Conservation (phyloP, 2,797 vertebrate genomes). For the Cryptoblepharus egeriae region DNA sequence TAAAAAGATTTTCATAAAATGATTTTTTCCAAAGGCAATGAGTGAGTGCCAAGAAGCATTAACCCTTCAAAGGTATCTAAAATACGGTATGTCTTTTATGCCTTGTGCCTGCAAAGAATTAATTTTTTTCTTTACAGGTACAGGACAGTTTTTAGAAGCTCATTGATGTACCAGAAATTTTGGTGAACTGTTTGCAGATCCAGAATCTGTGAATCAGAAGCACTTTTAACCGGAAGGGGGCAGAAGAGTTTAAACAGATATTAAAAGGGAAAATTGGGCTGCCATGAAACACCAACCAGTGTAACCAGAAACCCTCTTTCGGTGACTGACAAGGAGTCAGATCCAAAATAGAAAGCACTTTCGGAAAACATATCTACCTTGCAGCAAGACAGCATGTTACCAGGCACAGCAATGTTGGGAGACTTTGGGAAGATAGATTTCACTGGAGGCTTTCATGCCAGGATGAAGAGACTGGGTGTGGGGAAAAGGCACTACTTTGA, state of each 20-base stretch:
- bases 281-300: background rate
- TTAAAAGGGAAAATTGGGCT: background rate
- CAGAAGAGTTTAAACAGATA: background rate
- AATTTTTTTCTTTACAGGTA: too few species aligned
- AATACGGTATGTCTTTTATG: too few species aligned
- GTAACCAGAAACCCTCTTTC: background rate
- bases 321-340: background rate
- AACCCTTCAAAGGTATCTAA: too few species aligned
- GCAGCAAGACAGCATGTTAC: background rate
- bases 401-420: background rate
- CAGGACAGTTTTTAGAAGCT: too few species aligned
- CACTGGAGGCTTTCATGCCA: background rate
- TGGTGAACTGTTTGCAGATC: too few species aligned
- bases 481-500: background rate
- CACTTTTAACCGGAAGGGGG: background rate
- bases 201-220: too few species aligned
- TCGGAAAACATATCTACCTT: background rate
- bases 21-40: too few species aligned
- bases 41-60: too few species aligned
- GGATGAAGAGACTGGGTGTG: background rate
- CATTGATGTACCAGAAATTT: too few species aligned
- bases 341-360: conserved; percentile 16
- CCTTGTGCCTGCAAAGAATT: too few species aligned
- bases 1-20: too few species aligned
- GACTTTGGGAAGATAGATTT: background rate